Conservation (phyloP, 2,888 invertebrate genomes). For the Acronicta psi region DNA sequence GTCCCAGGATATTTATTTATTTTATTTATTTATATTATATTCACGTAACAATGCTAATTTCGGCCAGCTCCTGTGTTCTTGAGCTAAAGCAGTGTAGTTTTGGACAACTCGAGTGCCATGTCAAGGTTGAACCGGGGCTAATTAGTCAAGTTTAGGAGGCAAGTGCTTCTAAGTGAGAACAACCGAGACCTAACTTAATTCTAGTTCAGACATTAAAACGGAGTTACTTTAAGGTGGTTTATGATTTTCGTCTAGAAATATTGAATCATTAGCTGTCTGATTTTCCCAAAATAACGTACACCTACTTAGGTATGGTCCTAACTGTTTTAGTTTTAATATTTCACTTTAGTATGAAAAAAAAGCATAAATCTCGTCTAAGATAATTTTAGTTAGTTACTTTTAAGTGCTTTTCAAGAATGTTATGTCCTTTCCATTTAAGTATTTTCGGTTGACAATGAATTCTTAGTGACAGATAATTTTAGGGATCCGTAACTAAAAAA, state of each 20-base stretch:
- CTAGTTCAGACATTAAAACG: background rate
- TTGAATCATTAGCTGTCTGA: too few species aligned
- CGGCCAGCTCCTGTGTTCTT: constrained; percentile 6
- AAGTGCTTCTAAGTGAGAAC: constrained; percentile 26
- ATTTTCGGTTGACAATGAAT: too few species aligned
- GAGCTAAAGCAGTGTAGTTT: constrained; percentile 25
- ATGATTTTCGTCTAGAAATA: too few species aligned
- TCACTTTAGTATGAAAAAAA: constrained; percentile 18
- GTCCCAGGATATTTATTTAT: too few species aligned
- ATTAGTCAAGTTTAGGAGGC: constrained; percentile 34
- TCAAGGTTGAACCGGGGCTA: constrained; percentile 40
- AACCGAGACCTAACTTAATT: constrained; percentile 26
- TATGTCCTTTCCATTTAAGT: too few species aligned
- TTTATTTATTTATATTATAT: constrained; percentile 20
- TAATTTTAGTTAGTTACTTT: constrained; percentile 22
- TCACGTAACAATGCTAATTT: constrained; percentile 44
- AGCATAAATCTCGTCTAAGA: constrained; percentile 16
- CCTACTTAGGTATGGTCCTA: too few species aligned
- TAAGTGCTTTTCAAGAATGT: constrained; percentile 3
- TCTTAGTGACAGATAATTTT: too few species aligned
- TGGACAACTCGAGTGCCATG: constrained; percentile 16
- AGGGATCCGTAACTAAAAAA: too few species aligned
- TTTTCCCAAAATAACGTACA: too few species aligned
- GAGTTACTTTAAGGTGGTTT: background rate
- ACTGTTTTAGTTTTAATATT: too few species aligned